Base-by-base conservation (phyloP, 2,113 vertebrate genomes). In the Indicator maculatus region DNA sequence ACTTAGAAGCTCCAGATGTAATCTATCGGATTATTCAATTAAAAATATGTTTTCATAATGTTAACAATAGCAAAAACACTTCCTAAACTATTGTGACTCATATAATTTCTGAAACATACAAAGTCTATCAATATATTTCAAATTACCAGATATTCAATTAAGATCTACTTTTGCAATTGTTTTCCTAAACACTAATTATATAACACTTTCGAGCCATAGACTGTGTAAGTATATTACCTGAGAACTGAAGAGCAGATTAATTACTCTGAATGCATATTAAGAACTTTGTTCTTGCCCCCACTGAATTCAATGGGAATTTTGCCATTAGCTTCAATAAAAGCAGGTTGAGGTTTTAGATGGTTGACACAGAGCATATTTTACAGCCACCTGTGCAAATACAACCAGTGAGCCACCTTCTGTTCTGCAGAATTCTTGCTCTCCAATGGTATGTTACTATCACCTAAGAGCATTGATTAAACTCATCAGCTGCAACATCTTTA, bases 291-390 rank as follows among this genome's bases (percentile, higher is more conserved):
- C 65, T 71, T 93, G 30, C 30, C 39, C 53, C 21, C 21, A 65
- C 20, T 81, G 79, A 65, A 94, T 87, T 90, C 23, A 69, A 27
- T 59, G 83, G 91, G 88, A 95, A 83, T 78, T 91, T 86, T 94
- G 83, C 86, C 93, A 95, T 92, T 30, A 93, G 15, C 61, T 93
- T 88, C 88, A 88, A 75, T 84, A 74, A 78, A 91, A 94, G 39
- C 73, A 95, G 91, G 75, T 61, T 93, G 93, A 89, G 69, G 61
- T 78, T 91, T 96, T 72, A 96, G 59, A 72, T 30, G 81, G 52
- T 75, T 97, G 96, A 95, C 95, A 96, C 2, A 60, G 36, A 97
- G 39, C 94, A 96, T 96, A 96, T 96, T 96, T 97, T 93, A 94
- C 92, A 90, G 45, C 73, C 94, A 95, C 94, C 94, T 96, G 95